Percentiles rank a stretch among this genome's conserved stretches.
Evolutionary conservation across 2,797 vertebrate genomes (phyloP).

Genomic region (Macropus fuliginosus): DNA sequence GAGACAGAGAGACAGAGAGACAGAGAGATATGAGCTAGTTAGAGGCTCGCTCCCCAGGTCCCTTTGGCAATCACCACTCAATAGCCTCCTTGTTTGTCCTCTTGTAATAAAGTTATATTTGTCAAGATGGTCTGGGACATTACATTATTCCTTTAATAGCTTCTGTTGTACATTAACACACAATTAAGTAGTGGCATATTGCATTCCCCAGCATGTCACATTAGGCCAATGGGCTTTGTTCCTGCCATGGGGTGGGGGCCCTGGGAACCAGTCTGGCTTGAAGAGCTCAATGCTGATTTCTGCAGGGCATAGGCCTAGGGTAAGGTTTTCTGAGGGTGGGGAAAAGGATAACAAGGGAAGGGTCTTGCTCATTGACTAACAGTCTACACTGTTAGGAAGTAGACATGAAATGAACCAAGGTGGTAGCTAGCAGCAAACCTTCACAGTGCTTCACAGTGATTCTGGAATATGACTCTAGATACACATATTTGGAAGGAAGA

Average conservation of each 20-base stretch:
- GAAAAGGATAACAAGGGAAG: not conserved
- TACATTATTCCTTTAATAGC: not conserved
- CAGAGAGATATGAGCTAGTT: not conserved
- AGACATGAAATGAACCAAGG: not conserved
- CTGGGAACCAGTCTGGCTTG: not conserved
- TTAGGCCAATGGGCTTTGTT: not conserved
- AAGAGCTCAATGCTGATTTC: not conserved
- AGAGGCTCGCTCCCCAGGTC: not conserved
- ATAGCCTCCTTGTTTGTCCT: slow-evolving; percentile 2
- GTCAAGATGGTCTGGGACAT: slow-evolving; percentile 1
- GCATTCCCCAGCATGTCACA: slow-evolving; percentile 1
- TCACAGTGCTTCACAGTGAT: not conserved
- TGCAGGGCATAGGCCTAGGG: not conserved
- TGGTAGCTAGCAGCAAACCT: not conserved
- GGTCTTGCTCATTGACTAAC: not conserved
- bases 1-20: not conserved
- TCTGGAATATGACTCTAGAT: not conserved
- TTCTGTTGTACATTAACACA: slow-evolving; percentile 2
- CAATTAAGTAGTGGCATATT: not conserved
- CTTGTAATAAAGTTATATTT: slow-evolving; percentile 8
- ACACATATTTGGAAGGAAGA: not conserved
- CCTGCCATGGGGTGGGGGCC: not conserved
- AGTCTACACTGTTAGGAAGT: not conserved
- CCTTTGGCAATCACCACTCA: not conserved
- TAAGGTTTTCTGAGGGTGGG: not conserved